Base-by-base conservation (phyloP, 2,797 vertebrate species). In the Coendou prehensilis region DNA sequence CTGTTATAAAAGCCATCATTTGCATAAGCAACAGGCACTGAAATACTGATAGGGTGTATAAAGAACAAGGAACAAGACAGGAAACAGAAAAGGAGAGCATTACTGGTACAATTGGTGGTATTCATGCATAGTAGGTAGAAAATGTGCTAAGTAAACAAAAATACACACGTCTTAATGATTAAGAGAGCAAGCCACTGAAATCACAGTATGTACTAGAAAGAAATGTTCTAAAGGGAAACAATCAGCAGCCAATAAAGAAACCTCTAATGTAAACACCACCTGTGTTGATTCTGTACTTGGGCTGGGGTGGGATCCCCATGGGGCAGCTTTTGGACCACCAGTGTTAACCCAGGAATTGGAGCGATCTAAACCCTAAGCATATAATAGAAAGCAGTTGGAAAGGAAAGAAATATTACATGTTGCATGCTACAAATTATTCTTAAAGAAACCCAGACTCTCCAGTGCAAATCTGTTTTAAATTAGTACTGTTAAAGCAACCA, bases 331-430 rank as follows among this genome's bases (percentile, higher is more conserved):
- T 99, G 99, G 99, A 99, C 99, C 99, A 99, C 99, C 99, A 99
- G 99, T 99, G 99, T 99, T 99, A 98, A 99, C 99, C 99, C 99
- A 99, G 99, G 99, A 99, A 99, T 99, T 99, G 99, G 99, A 99
- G 99, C 99, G 99, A 99, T 99, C 99, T 99, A 99, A 99, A 98
- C 99, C 99, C 99, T 99, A 99, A 98, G 98, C 98, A 98, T 98
- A 98, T 98, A 98, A 98, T 11, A 98, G 98, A 98, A 98, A 98
- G 98, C 98, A 99, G 99, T 98, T 98, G 99, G 99, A 99, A 99
- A 99, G 99, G 98, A 99, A 98, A 99, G 99, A 99, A 98, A 98
- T 97, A 98, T 99, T 98, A 99, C 97, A 98, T 41, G 97, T 98
- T 98, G 98, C 98, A 98, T 98, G 98, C 98, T 96, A 98, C 82